Percentiles rank a stretch among this genome's conserved stretches.
Evolutionary conservation across 2,113 vertebrate species (phyloP).

Genomic region (Chlamydotis undulata): DNA sequence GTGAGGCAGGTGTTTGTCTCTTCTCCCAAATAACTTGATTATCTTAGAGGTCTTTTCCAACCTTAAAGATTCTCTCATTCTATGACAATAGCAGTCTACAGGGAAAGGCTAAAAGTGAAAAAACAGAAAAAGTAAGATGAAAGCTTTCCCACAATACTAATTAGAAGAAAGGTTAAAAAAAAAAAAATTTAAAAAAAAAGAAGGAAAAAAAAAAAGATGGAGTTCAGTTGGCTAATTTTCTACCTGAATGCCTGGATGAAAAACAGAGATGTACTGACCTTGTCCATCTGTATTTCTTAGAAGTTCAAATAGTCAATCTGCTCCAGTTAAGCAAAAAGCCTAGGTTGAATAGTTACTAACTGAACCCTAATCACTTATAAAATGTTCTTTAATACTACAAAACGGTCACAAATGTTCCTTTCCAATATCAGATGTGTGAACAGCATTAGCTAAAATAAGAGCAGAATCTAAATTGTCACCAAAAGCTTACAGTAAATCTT

Average conservation of each 20-base stretch:
- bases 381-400: conserved; percentile 21
- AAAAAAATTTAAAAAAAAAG: not conserved
- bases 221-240: conserved; percentile 72
- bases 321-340: conserved; percentile 55
- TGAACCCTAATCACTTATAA: conserved; percentile 63
- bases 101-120: not conserved
- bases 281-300: conserved; percentile 49
- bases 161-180: not conserved
- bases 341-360: conserved; percentile 56
- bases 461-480: not conserved
- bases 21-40: no score
- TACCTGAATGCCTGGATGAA: conserved; percentile 64
- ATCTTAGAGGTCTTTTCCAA: no score
- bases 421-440: not conserved
- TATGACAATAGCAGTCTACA: not conserved
- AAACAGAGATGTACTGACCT: conserved; percentile 61
- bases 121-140: not conserved
- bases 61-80: no score
- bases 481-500: not conserved
- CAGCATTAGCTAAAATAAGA: not conserved
- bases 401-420: conserved; percentile 35
- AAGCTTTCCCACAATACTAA: conserved; percentile 19
- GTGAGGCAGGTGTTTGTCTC: no score
- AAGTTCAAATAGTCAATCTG: conserved; percentile 56
- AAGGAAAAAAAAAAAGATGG: not conserved